Evolutionary conservation across 2,888 invertebrate species (phyloP).

Genomic region (Nephrotoma flavescens): DNA sequence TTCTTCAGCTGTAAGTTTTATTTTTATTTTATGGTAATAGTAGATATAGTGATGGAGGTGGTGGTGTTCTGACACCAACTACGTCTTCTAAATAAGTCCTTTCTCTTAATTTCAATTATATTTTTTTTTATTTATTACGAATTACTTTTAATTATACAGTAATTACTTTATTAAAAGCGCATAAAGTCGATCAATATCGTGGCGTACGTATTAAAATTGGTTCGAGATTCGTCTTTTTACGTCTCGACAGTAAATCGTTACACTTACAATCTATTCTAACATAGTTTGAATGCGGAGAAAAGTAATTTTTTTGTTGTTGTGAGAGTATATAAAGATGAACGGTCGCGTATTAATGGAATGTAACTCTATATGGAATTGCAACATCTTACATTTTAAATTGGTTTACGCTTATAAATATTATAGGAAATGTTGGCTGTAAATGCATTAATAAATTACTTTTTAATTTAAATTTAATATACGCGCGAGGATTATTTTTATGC

Average conservation of each 20-base stretch:
- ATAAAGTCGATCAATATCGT: too few relatives aligned
- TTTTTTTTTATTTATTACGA: background rate
- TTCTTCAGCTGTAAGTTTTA: background rate
- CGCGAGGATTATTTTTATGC: background rate
- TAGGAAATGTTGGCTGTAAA: background rate
- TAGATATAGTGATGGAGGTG: background rate
- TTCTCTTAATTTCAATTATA: background rate
- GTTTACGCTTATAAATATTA: background rate
- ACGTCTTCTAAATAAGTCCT: background rate
- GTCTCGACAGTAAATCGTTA: too few relatives aligned
- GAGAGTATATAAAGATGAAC: background rate
- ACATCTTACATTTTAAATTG: background rate
- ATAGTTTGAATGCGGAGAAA: background rate
- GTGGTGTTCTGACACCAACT: background rate
- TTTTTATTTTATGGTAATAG: background rate
- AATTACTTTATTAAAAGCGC: background rate
- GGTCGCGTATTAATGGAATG: background rate
- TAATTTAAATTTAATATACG: background rate
- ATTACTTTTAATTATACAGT: background rate
- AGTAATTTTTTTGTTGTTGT: background rate
- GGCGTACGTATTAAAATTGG: too few relatives aligned
- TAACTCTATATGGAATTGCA: background rate
- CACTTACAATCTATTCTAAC: background rate
- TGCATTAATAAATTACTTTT: background rate
- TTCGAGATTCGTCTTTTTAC: too few relatives aligned